Base-by-base conservation (phyloP, 2,797 vertebrate genomes). In the Otolemur crassicaudatus region DNA sequence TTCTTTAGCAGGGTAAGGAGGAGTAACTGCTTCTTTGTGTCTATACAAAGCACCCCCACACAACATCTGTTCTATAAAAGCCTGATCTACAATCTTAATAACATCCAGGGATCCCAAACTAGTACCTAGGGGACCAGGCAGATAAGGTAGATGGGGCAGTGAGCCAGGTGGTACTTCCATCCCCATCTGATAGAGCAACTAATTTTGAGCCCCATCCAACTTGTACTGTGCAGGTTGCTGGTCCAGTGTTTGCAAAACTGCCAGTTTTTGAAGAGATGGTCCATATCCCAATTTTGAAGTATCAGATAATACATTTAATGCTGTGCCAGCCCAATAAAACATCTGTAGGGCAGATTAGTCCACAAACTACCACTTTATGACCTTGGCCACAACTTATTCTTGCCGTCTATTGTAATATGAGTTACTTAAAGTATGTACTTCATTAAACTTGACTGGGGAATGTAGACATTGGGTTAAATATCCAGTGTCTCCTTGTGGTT, bases 1-100 rank as follows among this genome's bases (percentile, higher is more conserved):
- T 91, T 93, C 89, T 83, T 94, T 73, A 83, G 90, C 65, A 83
- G 40, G 31, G 9, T 25, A 90, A 61, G 49, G 90, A 94, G 60
- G n/a, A 91, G 16, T 86, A 58, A 73, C 63, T 83, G 27, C 49
- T 85, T 91, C 80, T 72, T 23, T 80, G 11, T 69, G 60, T 94
- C 90, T 88, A 14, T 31, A 91, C 65, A 82, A 91, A 91, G 40
- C 40, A 63, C 60, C 20, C 34, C 4, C 25, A 79, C 19, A 40
- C 25, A 23, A 46, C 34, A 69, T 23, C 46, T 77, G 25, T 91
- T 84, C 40, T 56, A 4, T 82, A 94, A 40, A 61, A 11, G 46
- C 29, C 53, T 27, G 53, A 49, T 37, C 61, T 84, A 7, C 61
- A 56, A 79, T 58, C 84, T 80, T 93, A 85, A 49, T 86, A 65